phyloP scores from a whole-genome alignment of 2,888 invertebrate species.

The Caenorhabditis doughertyi region DNA sequence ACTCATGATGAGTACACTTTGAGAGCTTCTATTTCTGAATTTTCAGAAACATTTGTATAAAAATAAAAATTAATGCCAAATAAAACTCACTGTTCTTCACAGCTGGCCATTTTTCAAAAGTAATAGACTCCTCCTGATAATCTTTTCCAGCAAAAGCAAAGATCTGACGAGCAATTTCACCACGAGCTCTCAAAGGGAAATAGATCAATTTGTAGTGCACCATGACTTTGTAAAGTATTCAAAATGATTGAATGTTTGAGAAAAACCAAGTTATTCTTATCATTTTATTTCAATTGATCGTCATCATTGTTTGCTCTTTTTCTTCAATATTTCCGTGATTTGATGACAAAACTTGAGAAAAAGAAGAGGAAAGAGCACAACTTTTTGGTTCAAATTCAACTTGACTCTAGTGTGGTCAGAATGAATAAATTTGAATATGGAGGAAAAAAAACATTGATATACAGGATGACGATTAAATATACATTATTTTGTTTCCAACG shows the following conservation, averaged over 20 bases:
- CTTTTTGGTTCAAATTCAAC: conserved; percentile 16
- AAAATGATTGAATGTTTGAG: conserved; percentile 14
- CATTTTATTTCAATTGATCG: conserved; percentile 5
- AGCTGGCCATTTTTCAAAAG: conserved; percentile 63
- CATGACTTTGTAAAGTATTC: conserved; percentile 13
- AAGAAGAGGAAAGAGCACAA: conserved; percentile 5
- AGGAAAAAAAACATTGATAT: background rate
- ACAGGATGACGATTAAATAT: no score
- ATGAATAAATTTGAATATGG: background rate
- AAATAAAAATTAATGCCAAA: background rate
- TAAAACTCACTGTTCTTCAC: conserved; percentile 60
- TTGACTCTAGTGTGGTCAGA: conserved; percentile 13
- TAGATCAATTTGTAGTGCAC: conserved; percentile 63
- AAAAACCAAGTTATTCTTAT: conserved; percentile 27
- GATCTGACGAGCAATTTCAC: conserved; percentile 57
- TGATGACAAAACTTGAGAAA: conserved; percentile 31
- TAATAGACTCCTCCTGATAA: conserved; percentile 62
- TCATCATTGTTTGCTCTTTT: conserved; percentile 37
- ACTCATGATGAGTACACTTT: no score
- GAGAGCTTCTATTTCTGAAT: no score
- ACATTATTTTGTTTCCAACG: no score
- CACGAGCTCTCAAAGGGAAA: conserved; percentile 57
- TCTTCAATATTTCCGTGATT: conserved; percentile 6
- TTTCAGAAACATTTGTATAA: background rate
- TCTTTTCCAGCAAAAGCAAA: conserved; percentile 67